These are phyloP conservation scores for Lasioglossum malachurum DNA, from an alignment of 2,888 invertebrate genomes.

Conservation along the genomic window DNA sequence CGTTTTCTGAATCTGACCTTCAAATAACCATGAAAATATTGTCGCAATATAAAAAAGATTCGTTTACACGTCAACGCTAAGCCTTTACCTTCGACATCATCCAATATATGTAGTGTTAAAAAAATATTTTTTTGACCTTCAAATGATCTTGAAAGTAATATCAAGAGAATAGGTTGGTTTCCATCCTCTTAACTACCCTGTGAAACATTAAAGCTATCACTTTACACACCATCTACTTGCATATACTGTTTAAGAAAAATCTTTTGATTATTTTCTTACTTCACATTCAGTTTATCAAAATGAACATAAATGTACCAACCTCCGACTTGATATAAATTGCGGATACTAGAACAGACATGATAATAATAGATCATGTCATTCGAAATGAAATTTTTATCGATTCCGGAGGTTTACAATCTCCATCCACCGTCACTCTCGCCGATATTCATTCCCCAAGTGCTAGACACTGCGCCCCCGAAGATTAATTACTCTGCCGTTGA, in stretches of 20 bases:
- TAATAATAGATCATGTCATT: not conserved
- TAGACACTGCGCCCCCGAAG: not conserved
- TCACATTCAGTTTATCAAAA: not conserved
- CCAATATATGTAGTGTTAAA: no score
- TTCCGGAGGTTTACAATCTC: not conserved
- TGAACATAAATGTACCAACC: not conserved
- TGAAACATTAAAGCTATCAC: no score
- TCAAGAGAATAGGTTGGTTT: no score
- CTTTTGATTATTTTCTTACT: not conserved
- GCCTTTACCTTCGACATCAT: no score
- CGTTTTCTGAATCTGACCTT: not conserved
- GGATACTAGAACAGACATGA: not conserved
- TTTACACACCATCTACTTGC: no score
- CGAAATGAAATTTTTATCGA: constrained; percentile 35
- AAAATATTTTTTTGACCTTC: no score
- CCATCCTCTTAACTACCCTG: no score
- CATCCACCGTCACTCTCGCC: not conserved
- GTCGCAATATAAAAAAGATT: no score
- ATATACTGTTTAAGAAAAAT: not conserved
- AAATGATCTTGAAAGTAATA: no score
- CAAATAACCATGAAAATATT: no score
- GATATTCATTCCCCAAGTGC: constrained; percentile 4
- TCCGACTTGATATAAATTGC: not conserved
- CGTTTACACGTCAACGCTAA: no score
- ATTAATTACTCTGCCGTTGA: constrained; percentile 27